phyloP scores from a whole-genome alignment of 1,140 invertebrate genomes.

The Galendromus occidentalis region DNA sequence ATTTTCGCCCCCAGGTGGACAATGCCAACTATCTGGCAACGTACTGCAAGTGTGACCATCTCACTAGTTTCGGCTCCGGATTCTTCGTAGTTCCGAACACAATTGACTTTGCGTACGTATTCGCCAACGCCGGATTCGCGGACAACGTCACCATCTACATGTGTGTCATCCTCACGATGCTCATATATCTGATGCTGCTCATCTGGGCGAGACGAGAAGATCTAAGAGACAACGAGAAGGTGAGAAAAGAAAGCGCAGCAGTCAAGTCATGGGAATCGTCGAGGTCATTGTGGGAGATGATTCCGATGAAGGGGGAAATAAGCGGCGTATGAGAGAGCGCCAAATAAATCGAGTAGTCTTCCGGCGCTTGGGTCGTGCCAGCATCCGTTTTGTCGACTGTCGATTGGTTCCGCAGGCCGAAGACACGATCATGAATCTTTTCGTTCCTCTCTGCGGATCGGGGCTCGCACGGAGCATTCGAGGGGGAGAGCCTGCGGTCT shows the following conservation, averaged over 20 bases:
- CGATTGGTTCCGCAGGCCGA: no score
- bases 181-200: conserved; percentile 29
- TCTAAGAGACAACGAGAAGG: conserved; percentile 30
- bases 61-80: conserved; percentile 36
- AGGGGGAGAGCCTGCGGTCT: no score
- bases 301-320: neutral
- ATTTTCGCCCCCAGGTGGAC: conserved; percentile 19
- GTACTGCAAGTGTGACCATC: conserved; percentile 33
- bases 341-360: no score
- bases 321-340: no score
- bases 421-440: no score
- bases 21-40: conserved; percentile 23
- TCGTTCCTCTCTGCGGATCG: no score
- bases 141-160: conserved; percentile 37
- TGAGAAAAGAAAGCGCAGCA: conserved; percentile 15
- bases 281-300: neutral
- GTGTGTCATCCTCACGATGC: conserved; percentile 31
- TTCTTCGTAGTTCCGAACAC: conserved; percentile 35
- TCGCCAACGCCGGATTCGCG: conserved; percentile 33
- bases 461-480: no score
- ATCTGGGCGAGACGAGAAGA: conserved; percentile 33
- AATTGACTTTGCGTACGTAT: conserved; percentile 37
- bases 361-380: no score
- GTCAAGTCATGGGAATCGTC: neutral
- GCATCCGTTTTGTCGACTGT: no score